Percentiles rank a stretch among this genome's conserved stretches.
phyloP scores from a whole-genome alignment of 35 echinoderm and acorn worm genomes.

The Lytechinus pictus region DNA sequence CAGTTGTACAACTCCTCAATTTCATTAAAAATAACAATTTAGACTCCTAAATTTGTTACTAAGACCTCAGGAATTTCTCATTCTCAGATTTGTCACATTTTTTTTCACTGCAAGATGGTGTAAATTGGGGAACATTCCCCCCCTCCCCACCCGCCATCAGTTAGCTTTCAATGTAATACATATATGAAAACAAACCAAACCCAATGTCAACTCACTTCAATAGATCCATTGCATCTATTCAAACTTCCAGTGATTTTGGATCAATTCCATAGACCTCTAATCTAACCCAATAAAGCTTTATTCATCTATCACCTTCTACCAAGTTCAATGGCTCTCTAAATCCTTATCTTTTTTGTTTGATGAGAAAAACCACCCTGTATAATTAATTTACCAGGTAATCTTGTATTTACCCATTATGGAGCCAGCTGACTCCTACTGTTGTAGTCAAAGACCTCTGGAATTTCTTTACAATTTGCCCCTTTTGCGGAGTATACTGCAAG shows the following conservation, averaged over 20 bases:
- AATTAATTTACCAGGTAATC: not conserved
- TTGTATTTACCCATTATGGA: not conserved
- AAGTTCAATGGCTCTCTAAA: not conserved
- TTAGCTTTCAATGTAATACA: too few species aligned
- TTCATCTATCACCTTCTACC: not conserved
- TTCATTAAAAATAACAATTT: too few species aligned
- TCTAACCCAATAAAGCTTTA: not conserved
- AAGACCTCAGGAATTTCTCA: too few species aligned
- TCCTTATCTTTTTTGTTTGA: not conserved
- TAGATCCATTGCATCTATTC: not conserved
- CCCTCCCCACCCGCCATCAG: too few species aligned
- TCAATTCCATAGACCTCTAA: not conserved
- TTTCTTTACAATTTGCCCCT: not conserved
- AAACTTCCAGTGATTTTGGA: not conserved
- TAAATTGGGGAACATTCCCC: too few species aligned
- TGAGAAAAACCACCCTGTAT: not conserved
- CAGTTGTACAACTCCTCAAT: too few species aligned
- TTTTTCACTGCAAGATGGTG: too few species aligned
- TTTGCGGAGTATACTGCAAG: not conserved
- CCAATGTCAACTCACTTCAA: not conserved
- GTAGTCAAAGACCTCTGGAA: not conserved
- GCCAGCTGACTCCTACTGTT: not conserved
- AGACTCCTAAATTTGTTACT: too few species aligned
- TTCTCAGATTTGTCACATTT: too few species aligned
- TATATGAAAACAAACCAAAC: too few species aligned